Base-by-base conservation (phyloP, 2,888 invertebrate genomes). In the Scrobipalpa costella region DNA sequence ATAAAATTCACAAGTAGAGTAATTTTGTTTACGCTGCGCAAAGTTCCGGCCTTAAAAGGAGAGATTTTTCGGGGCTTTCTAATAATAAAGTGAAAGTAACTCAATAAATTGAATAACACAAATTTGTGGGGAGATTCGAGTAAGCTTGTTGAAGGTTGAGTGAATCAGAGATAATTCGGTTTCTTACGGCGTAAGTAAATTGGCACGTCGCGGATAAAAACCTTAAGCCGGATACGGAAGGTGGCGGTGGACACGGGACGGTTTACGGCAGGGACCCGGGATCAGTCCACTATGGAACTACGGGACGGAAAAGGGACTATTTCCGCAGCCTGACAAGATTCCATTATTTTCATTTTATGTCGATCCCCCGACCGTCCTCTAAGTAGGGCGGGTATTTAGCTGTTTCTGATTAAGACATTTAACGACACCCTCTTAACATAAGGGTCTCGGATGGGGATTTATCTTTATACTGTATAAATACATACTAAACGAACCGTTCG, bases 381-480 rank as follows among this genome's bases (percentile, higher is more conserved):
- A 44, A 44, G 44, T 44, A 44, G 44, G 44, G 44, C 44, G 44
- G 44, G 44, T 15, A 44, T 44, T 44, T 15, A 44, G 44, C 44
- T 9, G 44, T 44, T 44, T 44, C n/a, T 44, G 44, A 44, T 44
- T 44, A 44, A 44, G 44, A 44, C n/a, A 44, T 44, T 44, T 44
- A 44, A 44, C 44, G 44, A 44, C 44, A 44, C 7, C 1, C 44
- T 44, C 15, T 2, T 44, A 44, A 44, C 44, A 44, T 15, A n/a
- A 44, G 44, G 44, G 44, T 7, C 44, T n/a, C 44, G 44, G n/a
- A 44, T 44, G 44, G 15, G 44, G 44, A n/a, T 44, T 44, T 44
- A 44, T 44, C n/a, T 44, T 44, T 44, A 7, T 7, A 13, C 15
- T n/a, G 44, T 44, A 44, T 44, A 44, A 44, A 44, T 44, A 6